Base-by-base conservation (phyloP, 2,888 invertebrate species). In the Meteorus cinctellus region DNA sequence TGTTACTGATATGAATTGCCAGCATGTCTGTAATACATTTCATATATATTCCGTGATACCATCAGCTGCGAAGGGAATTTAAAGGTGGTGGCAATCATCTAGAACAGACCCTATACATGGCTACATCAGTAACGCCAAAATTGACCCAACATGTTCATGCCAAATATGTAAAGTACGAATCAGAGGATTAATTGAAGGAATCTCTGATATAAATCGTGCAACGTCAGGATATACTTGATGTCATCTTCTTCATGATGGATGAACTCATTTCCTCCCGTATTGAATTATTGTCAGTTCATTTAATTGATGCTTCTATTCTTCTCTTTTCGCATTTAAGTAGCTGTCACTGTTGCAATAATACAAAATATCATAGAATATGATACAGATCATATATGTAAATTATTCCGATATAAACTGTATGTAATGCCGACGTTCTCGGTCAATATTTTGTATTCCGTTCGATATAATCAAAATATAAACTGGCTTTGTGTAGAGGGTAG, bases 71-170 rank as follows among this genome's bases (percentile, higher is more conserved):
- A 76, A 85, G 93, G 41, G 82, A 86, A 41, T 86, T 91, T 3
- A 90, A 84, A 78, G 78, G 85, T 1, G 70, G 81, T 0, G 83
- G 75, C 4, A 76, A 84, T 68, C 59, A 19, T 63, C 84, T 93
- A 76, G 90, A 92, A 81, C 86, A 92, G 1, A 86, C 87, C 31
- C 69, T 92, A 10, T 90, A 80, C 59, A 93, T 93, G 93, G 91
- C 91, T 60, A 93, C 93, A 0, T 89, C 90, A n/a, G 90, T 85
- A 6, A 92, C 91, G 12, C 90, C 91, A 0, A 82, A 83, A 48
- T 62, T 92, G 75, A 91, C 91, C 1, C 90, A 92, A 80, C 93
- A 93, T 89, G 89, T 93, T 70, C 89, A 87, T 68, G 92, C 91
- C 4, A 85, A 89, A 59, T 93, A 93, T 84, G 87, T 86, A 12